Base-by-base conservation (phyloP, 2,797 vertebrate genomes). In the Micromesistius poutassou region DNA sequence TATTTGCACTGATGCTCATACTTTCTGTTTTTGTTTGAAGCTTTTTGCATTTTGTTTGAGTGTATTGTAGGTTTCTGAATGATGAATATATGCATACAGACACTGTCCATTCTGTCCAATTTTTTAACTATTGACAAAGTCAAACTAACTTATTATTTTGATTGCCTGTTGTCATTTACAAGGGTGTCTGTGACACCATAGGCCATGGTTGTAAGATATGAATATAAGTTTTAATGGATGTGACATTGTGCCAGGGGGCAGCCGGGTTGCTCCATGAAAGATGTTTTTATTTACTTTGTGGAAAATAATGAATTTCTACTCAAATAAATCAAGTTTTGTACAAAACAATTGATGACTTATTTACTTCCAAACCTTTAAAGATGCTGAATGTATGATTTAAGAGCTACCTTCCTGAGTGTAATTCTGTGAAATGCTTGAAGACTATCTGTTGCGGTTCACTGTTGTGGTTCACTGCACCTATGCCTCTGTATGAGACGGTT, bases 191-290 rank as follows among this genome's bases (percentile, higher is more conserved):
- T 66, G 66, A 42, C 78, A 38, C 80, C 40, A 62, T 79, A 78
- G 25, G 75, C 85, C 78, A 84, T 79, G 78, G 80, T 80, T 82
- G 8, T 84, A 74, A 74, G n/a, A 85, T 76, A 76, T 77, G 76
- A 66, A 40, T 73, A 28, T 12, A 12, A 9, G 8, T 68, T 28
- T 3, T 68, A 28, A 68, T 68, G 28, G 8, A 68, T 68, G 9
- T 68, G n/a, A 68, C 25, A 1, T 68, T 68, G 62, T 68, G n/a
- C 62, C 10, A 68, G 50, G 5, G 16, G 33, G 85, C 89, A 91
- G 91, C 91, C 87, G 90, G 91, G 81, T 84, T 91, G 87, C 81
- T 74, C 1, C 0, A 75, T 30, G 50, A 89, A 38, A 10, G 7
- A 73, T 35, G 28, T 22, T 9, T 35, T 9, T 8, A 74, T 30